phyloP scores from a whole-genome alignment of 2,888 invertebrate genomes.

The Nyleta sp. region DNA sequence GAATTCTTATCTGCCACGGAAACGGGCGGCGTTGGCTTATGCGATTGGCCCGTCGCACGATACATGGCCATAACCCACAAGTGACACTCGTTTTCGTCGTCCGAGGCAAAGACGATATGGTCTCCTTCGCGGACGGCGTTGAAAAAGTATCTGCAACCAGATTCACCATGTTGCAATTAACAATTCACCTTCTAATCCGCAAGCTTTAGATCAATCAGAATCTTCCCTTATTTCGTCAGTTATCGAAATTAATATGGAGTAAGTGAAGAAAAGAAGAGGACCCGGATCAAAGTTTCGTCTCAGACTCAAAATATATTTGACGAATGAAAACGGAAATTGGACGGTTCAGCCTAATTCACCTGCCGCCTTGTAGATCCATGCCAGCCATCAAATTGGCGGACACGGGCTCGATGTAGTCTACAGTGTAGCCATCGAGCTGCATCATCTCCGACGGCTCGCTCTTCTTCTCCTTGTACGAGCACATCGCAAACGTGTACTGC shows the following conservation, averaged over 20 bases:
- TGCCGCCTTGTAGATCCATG: slow-evolving; percentile 85
- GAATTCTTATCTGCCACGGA: slow-evolving; percentile 93
- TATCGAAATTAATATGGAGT: too few relatives aligned
- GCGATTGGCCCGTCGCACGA: slow-evolving; percentile 99
- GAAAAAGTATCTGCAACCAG: slow-evolving; percentile 95
- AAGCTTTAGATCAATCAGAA: too few relatives aligned
- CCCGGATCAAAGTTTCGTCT: too few relatives aligned
- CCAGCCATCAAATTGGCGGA: slow-evolving; percentile 96
- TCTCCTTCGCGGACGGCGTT: slow-evolving; percentile 99
- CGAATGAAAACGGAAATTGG: too few relatives aligned
- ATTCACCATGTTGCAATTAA: too few relatives aligned
- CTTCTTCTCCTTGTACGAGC: slow-evolving; percentile 99
- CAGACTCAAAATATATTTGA: slow-evolving; percentile 97
- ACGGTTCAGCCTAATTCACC: slow-evolving; percentile 68
- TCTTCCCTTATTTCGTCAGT: too few relatives aligned
- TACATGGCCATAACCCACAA: slow-evolving; percentile 99
- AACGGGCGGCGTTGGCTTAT: slow-evolving; percentile 98
- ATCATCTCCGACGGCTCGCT: slow-evolving; percentile 99
- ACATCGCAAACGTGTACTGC: slow-evolving; percentile 99
- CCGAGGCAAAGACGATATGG: slow-evolving; percentile 97
- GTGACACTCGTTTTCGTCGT: slow-evolving; percentile 99
- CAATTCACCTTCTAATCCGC: too few relatives aligned
- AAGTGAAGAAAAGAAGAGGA: too few relatives aligned
- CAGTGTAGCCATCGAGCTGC: slow-evolving; percentile 99
- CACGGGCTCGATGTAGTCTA: slow-evolving; percentile 98